These are phyloP conservation scores for Bombus breviceps DNA, from an alignment of 1,140 invertebrate genomes.

Conservation along the genomic window DNA sequence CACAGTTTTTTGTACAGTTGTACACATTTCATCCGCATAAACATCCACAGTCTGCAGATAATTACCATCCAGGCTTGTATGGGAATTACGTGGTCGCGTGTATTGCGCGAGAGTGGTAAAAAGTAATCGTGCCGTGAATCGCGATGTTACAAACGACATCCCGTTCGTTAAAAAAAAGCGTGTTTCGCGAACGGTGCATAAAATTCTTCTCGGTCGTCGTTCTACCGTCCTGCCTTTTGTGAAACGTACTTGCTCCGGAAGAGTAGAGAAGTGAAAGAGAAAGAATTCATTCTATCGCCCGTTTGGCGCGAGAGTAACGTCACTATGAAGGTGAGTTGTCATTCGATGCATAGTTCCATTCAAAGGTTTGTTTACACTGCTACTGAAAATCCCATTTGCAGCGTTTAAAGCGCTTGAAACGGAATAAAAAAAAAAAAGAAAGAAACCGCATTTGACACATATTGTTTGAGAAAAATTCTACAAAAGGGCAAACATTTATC, in stretches of 20 bases:
- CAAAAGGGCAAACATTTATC: background rate
- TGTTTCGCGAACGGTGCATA: slow-evolving; percentile 4
- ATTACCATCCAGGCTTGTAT: background rate
- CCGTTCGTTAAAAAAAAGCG: background rate
- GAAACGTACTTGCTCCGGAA: background rate
- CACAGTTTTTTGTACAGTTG: background rate
- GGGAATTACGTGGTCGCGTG: background rate
- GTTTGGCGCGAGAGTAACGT: slow-evolving; percentile 7
- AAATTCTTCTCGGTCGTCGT: slow-evolving; percentile 9
- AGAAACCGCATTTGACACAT: background rate
- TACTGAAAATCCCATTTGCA: background rate
- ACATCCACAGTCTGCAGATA: slow-evolving; percentile 14
- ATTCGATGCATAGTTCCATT: background rate
- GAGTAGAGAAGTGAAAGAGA: background rate
- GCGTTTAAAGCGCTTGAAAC: background rate
- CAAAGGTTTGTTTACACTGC: slow-evolving; percentile 13
- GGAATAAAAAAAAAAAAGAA: background rate
- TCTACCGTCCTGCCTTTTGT: slow-evolving; percentile 12
- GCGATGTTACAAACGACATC: background rate
- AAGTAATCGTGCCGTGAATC: slow-evolving; percentile 6
- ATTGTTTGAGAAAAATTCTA: background rate
- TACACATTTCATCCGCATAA: background rate
- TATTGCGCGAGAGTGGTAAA: too few relatives aligned
- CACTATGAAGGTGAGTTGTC: background rate
- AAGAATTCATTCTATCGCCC: background rate